phyloP scores from a whole-genome alignment of 2,113 vertebrate species.

The Plecotus auritus region DNA sequence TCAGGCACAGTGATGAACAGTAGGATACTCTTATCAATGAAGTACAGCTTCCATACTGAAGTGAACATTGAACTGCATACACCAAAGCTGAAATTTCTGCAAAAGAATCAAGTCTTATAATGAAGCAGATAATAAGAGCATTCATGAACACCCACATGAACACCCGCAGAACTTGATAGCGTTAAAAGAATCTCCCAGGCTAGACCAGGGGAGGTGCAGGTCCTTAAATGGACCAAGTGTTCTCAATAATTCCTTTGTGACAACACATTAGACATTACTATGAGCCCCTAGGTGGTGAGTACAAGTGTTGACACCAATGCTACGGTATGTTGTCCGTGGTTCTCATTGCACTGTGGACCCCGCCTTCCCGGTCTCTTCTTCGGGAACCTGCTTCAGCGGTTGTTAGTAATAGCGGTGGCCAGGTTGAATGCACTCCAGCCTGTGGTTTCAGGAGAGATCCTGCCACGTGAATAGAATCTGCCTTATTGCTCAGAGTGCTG shows the following conservation, averaged over 20 bases:
- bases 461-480: neutral
- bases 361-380: neutral
- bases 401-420: neutral
- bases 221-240: neutral
- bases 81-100: neutral
- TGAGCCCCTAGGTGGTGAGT: no score
- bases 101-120: neutral
- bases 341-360: neutral
- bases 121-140: neutral
- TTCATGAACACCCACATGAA: neutral
- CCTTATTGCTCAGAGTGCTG: neutral
- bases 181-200: neutral
- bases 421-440: neutral
- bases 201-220: neutral
- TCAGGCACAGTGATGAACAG: neutral
- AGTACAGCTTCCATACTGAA: neutral
- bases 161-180: neutral
- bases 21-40: neutral
- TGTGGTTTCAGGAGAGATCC: neutral
- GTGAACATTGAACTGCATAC: neutral
- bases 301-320: accelerated
- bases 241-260: neutral
- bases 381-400: neutral
- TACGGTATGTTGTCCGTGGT: accelerated
- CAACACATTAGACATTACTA: neutral